Evolutionary conservation across 2,888 invertebrate species (phyloP).

Genomic region (Bellardia bayeri): DNA sequence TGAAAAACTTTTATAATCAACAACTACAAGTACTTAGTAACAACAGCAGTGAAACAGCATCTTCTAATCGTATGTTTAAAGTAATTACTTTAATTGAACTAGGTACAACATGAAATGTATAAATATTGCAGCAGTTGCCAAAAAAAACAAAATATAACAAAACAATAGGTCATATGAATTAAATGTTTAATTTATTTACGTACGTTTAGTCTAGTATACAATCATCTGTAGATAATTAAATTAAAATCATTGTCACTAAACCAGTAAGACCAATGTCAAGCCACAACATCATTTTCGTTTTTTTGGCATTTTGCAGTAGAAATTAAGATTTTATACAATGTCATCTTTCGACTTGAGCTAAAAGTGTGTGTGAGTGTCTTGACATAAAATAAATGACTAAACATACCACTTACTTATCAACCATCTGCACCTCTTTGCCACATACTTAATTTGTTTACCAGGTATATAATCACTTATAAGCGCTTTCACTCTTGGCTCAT

Average conservation of each 20-base stretch:
- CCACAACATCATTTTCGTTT: background rate
- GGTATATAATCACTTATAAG: constrained; percentile 59
- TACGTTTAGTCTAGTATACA: too few species aligned
- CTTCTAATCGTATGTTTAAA: constrained; percentile 48
- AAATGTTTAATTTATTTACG: background rate
- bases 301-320: constrained; percentile 14
- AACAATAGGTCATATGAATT: constrained; percentile 2
- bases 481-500: constrained; percentile 67
- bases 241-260: constrained; percentile 21
- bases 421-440: constrained; percentile 45
- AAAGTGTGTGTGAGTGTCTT: background rate
- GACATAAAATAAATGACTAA: constrained; percentile 37
- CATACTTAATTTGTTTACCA: constrained; percentile 63
- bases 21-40: constrained; percentile 38
- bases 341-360: constrained; percentile 3
- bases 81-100: constrained; percentile 63
- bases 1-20: constrained; percentile 68
- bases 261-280: constrained; percentile 51
- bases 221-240: constrained; percentile 3
- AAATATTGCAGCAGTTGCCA: background rate
- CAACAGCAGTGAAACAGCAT: constrained; percentile 3
- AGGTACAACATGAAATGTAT: background rate
- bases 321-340: constrained; percentile 30
- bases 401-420: constrained; percentile 54
- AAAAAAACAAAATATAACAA: background rate